These are phyloP conservation scores for Criorhina ranunculi DNA, from an alignment of 2,888 invertebrate genomes.

Conservation along the genomic window DNA sequence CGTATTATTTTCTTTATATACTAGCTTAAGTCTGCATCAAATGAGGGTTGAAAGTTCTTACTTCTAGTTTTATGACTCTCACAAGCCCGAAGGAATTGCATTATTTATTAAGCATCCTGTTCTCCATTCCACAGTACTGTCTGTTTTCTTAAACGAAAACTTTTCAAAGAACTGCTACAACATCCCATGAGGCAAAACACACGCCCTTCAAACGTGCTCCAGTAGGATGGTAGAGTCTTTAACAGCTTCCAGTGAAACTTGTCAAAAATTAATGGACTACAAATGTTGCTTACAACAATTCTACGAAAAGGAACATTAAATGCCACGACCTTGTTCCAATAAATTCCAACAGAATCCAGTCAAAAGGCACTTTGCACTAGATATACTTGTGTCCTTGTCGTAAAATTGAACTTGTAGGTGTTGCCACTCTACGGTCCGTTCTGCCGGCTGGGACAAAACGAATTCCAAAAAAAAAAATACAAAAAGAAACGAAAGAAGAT, in stretches of 20 bases:
- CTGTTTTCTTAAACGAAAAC: not conserved
- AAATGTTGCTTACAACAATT: not conserved
- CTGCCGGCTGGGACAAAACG: too few species aligned
- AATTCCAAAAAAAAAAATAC: too few species aligned
- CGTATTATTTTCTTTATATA: too few species aligned
- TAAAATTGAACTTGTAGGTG: constrained; percentile 2
- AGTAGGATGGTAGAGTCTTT: not conserved
- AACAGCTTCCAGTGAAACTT: not conserved
- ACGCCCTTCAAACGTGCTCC: too few species aligned
- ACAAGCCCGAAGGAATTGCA: not conserved
- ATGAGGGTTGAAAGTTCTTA: too few species aligned
- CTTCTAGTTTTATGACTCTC: too few species aligned
- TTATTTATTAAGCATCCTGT: not conserved
- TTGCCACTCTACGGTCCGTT: not conserved
- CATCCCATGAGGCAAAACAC: not conserved
- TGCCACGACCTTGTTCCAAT: not conserved
- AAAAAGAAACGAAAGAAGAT: constrained; percentile 53
- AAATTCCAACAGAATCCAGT: not conserved
- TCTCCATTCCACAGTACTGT: not conserved
- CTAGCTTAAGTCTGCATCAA: too few species aligned
- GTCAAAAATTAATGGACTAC: not conserved
- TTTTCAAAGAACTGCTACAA: not conserved
- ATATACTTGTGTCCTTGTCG: not conserved
- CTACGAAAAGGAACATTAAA: not conserved
- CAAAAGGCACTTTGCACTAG: not conserved